These are phyloP conservation scores for Elgonia sp. DNA, from an alignment of 2,888 invertebrate species.

Conservation along the genomic window DNA sequence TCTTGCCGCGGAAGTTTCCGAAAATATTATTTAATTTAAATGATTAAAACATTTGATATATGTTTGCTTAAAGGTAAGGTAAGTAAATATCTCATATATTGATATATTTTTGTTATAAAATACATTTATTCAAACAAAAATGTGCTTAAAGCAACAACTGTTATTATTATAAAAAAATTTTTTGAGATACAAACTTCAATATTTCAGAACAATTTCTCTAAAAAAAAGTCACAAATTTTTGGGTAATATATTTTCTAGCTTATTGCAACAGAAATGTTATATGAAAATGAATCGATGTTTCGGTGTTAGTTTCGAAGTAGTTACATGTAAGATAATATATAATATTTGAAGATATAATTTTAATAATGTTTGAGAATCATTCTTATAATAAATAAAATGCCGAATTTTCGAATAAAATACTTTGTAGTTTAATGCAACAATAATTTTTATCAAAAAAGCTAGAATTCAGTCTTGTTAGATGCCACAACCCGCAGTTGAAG, in stretches of 20 bases:
- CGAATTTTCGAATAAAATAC: conserved; percentile 18
- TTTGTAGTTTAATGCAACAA: neutral
- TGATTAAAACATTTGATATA: neutral
- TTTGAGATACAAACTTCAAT: no score
- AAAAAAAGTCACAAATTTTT: no score
- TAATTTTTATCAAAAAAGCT: neutral
- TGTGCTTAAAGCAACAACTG: neutral
- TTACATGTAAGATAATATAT: neutral
- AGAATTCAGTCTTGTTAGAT: neutral
- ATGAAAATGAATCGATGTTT: neutral
- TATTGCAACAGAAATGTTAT: neutral
- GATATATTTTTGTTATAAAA: conserved; percentile 8
- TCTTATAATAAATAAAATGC: conserved; percentile 1
- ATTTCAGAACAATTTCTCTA: no score
- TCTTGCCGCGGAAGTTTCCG: no score
- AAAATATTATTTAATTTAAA: no score
- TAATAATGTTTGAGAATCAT: conserved; percentile 23
- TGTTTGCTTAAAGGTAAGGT: neutral
- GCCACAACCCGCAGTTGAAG: neutral
- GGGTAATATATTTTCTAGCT: neutral
- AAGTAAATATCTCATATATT: neutral
- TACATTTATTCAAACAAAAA: conserved; percentile 8
- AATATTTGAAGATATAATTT: conserved; percentile 10
- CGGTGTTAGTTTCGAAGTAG: neutral
- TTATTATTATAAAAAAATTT: no score